Conservation (phyloP, 2,888 invertebrate genomes). For the Galeruca laticollis region DNA sequence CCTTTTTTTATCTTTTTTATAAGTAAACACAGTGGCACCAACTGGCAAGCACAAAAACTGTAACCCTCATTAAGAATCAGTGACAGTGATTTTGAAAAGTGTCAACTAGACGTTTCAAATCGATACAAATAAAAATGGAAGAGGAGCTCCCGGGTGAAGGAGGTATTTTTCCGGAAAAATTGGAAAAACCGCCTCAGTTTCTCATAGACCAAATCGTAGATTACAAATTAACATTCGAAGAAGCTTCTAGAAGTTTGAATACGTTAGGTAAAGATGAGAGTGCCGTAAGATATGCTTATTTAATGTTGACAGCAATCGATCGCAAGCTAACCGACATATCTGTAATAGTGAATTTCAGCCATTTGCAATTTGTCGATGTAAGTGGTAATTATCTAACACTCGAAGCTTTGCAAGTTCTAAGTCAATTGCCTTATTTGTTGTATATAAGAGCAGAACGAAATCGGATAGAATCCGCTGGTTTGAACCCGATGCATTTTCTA, state of each 20-base stretch:
- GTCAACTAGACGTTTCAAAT: background rate
- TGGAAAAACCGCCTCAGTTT: constrained; percentile 36
- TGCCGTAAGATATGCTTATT: constrained; percentile 70
- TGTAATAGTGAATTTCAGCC: constrained; percentile 68
- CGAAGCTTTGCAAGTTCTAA: constrained; percentile 68
- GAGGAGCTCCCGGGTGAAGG: constrained; percentile 37
- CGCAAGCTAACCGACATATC: constrained; percentile 70
- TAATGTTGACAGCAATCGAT: constrained; percentile 69
- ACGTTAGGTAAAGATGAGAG: constrained; percentile 65
- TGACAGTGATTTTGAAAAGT: constrained; percentile 1
- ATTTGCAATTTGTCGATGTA: constrained; percentile 72
- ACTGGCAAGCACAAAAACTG: too few relatives aligned
- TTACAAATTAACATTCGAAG: constrained; percentile 60
- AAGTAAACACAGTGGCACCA: too few relatives aligned
- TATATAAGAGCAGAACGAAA: constrained; percentile 73
- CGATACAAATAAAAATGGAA: background rate
- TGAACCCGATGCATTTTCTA: constrained; percentile 71
- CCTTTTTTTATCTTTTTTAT: too few relatives aligned
- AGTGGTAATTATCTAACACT: constrained; percentile 70
- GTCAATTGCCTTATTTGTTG: constrained; percentile 70
- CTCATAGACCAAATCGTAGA: constrained; percentile 54
- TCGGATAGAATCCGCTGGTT: constrained; percentile 66
- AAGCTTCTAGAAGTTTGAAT: constrained; percentile 62
- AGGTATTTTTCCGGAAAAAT: constrained; percentile 17
- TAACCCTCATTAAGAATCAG: too few relatives aligned